These are phyloP conservation scores for Arrhopalites spinosus DNA, from an alignment of 2,888 invertebrate genomes.

Conservation along the genomic window DNA sequence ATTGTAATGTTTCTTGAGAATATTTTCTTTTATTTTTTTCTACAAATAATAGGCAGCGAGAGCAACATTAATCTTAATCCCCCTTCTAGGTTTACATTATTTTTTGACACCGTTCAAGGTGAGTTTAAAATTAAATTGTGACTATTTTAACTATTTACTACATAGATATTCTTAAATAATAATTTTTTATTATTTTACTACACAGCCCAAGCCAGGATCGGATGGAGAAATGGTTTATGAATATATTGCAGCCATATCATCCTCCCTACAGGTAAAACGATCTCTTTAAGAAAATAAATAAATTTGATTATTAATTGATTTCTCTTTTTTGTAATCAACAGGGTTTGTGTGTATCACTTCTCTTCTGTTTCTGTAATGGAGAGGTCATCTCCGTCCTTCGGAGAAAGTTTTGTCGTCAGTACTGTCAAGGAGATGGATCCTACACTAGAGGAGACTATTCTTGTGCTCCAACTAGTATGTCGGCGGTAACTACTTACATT, in stretches of 20 bases:
- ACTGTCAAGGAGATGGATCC: constrained; percentile 36
- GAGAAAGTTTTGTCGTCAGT: constrained; percentile 43
- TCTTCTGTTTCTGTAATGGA: constrained; percentile 94
- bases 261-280: constrained; percentile 79
- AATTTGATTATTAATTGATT: too few species aligned
- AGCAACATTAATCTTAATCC: constrained; percentile 87
- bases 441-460: constrained; percentile 44
- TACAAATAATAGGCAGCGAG: constrained; percentile 62
- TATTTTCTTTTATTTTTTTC: not conserved
- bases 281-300: too few species aligned
- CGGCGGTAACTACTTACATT: constrained; percentile 41
- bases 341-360: constrained; percentile 88
- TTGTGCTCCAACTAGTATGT: constrained; percentile 46
- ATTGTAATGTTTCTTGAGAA: not conserved
- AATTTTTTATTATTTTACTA: too few species aligned
- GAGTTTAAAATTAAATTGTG: too few species aligned
- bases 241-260: constrained; percentile 80
- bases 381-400: constrained; percentile 68
- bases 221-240: constrained; percentile 78
- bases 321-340: constrained; percentile 63
- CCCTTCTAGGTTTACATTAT: constrained; percentile 88
- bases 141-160: too few species aligned
- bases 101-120: constrained; percentile 63
- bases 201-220: constrained; percentile 64
- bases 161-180: too few species aligned